Evolutionary conservation across 2,797 vertebrate genomes (phyloP).

Genomic region (Erithacus rubecula): DNA sequence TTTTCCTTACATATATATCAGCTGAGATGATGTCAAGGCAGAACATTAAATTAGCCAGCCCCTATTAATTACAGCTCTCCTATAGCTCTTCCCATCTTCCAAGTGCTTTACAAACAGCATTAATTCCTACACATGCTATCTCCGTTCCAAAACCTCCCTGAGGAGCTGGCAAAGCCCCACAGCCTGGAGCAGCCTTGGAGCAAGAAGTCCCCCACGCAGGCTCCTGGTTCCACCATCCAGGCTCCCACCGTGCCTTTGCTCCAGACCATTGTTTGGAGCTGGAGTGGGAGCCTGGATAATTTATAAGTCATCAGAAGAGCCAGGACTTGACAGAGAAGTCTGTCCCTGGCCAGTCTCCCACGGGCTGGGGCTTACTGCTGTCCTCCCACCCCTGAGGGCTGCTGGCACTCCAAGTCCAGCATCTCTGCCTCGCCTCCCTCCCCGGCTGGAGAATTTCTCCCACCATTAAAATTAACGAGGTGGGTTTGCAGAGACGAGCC

Average conservation of each 20-base stretch:
- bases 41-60: conserved; percentile 41
- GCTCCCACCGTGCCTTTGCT: neutral
- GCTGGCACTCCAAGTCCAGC: neutral
- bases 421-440: conserved; percentile 20
- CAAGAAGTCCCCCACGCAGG: neutral
- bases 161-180: neutral
- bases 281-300: neutral
- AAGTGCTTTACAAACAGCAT: conserved; percentile 40
- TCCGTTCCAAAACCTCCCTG: conserved; percentile 21
- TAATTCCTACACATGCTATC: neutral
- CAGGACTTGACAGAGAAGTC: neutral
- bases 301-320: neutral
- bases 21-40: conserved; percentile 25
- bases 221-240: neutral
- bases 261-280: conserved; percentile 38
- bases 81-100: conserved; percentile 42
- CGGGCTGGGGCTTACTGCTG: neutral
- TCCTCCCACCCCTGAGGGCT: neutral
- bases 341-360: neutral
- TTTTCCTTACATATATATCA: conserved; percentile 51
- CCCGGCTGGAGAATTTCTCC: conserved; percentile 38
- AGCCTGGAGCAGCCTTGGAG: neutral
- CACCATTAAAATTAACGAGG: conserved; percentile 71
- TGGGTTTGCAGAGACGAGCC: conserved; percentile 43
- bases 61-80: conserved; percentile 59